A percentile compares a stretch with the other conserved stretches of the same genome.
These are phyloP conservation scores for Gadus chalcogrammus DNA, from an alignment of 2,113 vertebrate species.

Conservation along the genomic window DNA sequence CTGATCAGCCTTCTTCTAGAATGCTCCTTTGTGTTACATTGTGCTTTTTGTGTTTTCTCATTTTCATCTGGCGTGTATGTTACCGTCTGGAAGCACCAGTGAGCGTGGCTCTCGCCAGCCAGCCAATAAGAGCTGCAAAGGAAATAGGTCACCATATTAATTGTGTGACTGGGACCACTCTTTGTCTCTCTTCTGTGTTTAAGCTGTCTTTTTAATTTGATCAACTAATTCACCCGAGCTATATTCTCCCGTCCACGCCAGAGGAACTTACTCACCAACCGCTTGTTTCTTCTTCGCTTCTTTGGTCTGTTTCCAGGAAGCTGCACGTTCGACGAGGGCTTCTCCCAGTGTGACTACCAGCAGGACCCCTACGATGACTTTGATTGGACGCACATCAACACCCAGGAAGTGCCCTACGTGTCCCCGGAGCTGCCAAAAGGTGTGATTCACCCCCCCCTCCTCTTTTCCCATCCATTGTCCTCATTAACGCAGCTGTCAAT, in stretches of 20 bases:
- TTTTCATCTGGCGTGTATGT: too few relatives aligned
- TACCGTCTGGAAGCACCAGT: too few relatives aligned
- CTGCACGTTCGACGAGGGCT: conserved; percentile 91
- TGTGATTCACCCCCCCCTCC: conserved; percentile 56
- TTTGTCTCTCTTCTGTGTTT: neutral
- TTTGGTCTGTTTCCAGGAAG: conserved; percentile 76
- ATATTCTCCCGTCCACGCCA: neutral
- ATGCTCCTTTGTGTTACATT: too few relatives aligned
- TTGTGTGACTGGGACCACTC: too few relatives aligned
- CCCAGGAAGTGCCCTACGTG: conserved; percentile 88
- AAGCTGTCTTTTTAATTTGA: neutral
- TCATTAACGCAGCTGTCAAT: neutral
- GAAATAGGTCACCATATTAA: too few relatives aligned
- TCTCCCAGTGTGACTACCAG: conserved; percentile 91
- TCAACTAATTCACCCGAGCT: neutral
- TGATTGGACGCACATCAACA: conserved; percentile 94
- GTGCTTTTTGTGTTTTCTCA: too few relatives aligned
- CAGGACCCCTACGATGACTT: conserved; percentile 95
- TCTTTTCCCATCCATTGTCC: neutral
- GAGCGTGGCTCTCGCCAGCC: neutral
- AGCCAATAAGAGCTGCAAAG: too few relatives aligned
- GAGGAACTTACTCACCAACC: neutral
- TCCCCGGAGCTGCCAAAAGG: conserved; percentile 92
- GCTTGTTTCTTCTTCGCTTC: neutral
- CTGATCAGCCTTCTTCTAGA: too few relatives aligned